Percentiles rank a stretch among this genome's conserved stretches.
These are phyloP conservation scores for Petrophora chlorosata DNA, from an alignment of 2,888 invertebrate genomes.

Conservation along the genomic window DNA sequence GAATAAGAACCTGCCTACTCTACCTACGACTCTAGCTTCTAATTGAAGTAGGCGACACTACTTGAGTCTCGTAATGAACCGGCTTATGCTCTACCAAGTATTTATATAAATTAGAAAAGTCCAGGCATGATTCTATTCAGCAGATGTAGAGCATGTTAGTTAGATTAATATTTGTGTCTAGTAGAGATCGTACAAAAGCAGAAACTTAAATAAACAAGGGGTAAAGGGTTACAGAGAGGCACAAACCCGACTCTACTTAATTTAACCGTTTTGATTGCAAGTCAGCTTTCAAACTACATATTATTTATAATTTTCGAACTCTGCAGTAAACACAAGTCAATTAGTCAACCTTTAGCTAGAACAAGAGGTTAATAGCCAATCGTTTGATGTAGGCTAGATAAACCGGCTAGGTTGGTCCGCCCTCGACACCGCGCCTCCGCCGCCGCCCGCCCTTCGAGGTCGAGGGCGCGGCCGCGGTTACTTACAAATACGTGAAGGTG, in stretches of 20 bases:
- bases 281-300: too few species aligned
- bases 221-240: too few species aligned
- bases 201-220: too few species aligned
- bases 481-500: too few species aligned
- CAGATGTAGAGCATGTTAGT: not conserved
- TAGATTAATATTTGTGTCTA: too few species aligned
- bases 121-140: not conserved
- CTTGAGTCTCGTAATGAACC: constrained; percentile 2
- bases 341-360: too few species aligned
- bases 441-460: constrained; percentile 27
- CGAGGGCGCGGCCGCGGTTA: constrained; percentile 26
- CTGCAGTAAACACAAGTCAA: too few species aligned
- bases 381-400: not conserved
- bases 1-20: not conserved
- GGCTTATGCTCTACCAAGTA: constrained; percentile 1
- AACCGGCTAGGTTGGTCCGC: constrained; percentile 9
- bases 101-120: not conserved
- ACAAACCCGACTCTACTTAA: too few species aligned
- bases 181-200: too few species aligned
- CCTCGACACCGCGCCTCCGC: constrained; percentile 21
- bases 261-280: too few species aligned
- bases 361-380: constrained; percentile 2
- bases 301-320: too few species aligned
- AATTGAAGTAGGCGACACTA: constrained; percentile 13
- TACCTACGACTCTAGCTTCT: constrained; percentile 2